Evolutionary conservation across 1,140 invertebrate genomes (phyloP), one percentile per base, ranked within the genome.

Genomic region (Oreohelix idahoensis): DNA sequence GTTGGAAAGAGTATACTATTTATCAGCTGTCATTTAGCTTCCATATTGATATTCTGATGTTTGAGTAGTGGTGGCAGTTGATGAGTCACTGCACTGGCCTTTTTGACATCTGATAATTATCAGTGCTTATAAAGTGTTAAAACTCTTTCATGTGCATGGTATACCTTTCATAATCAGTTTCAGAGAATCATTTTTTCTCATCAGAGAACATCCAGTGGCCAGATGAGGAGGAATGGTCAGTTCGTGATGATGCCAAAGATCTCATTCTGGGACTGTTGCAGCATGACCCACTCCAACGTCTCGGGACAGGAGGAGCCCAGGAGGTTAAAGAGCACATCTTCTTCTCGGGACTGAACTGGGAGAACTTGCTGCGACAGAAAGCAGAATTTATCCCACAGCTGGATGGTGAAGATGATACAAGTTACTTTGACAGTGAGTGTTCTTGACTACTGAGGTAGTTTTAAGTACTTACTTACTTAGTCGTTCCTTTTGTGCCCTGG

Each of bases 331-430:
- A 98, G 74, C 98, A 99, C 93, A 93, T 95, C 0, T 99, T 99
- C 93, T 99, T 99, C 93, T 94, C 94, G 87, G 96, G 95, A 20
- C 93, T 99, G 66, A 97, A 99, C 93, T 99, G 99, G 98, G 98
- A 98, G 91, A 97, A 96, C 49, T 93, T 99, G 79, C 93, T 99
- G 71, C 93, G 98, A 45, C 96, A 99, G 90, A 99, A 99, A 92
- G 98, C 98, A 0, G 98, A 99, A 93, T 99, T 99, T 94, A 97
- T 99, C n/a, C 99, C 99, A 0, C 97, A 98, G 84, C 92, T 99
- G 84, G 96, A 98, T 79, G 96, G 98, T 91, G 98, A 99, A 35
- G 98, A 99, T 90, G 99, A 99, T 91, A 99, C 98, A 10, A 99
- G 98, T 91, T 99, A 99, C 93, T 99, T 99, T 94, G 98, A 99